phyloP scores from a whole-genome alignment of 2,113 vertebrate genomes.

The Paracanthobrama guichenoti region DNA sequence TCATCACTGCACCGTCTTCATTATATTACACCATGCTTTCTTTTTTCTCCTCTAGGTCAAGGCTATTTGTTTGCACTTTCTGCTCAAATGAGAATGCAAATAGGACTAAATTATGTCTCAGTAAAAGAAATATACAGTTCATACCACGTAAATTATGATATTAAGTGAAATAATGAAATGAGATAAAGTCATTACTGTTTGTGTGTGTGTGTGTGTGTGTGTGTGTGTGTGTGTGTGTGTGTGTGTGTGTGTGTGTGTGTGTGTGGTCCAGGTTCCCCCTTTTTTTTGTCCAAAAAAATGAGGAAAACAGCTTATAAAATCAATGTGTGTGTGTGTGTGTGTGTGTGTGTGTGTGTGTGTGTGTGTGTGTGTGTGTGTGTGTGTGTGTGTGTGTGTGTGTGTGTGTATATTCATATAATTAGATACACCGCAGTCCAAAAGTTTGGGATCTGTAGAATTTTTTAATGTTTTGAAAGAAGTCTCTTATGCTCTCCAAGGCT shows the following conservation, averaged over 20 bases:
- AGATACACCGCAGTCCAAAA: background rate
- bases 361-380: too few relatives aligned
- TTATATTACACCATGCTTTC: background rate
- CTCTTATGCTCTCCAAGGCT: background rate
- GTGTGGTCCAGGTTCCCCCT: too few relatives aligned
- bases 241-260: too few relatives aligned
- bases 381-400: too few relatives aligned
- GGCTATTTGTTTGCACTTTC: constrained; percentile 16
- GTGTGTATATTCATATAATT: background rate
- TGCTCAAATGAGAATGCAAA: constrained; percentile 4
- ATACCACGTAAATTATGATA: constrained; percentile 5
- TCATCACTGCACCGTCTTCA: background rate
- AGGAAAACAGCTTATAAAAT: too few relatives aligned
- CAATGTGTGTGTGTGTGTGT: too few relatives aligned
- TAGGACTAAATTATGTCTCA: constrained; percentile 12
- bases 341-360: background rate
- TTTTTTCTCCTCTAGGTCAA: background rate
- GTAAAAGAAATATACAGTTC: constrained; percentile 1
- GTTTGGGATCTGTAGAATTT: background rate
- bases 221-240: too few relatives aligned
- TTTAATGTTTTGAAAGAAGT: background rate
- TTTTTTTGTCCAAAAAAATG: too few relatives aligned
- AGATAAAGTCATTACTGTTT: background rate
- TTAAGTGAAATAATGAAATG: background rate
- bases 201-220: background rate